These are phyloP conservation scores for Chrysolina oricalcia DNA, from an alignment of 2,888 invertebrate genomes.

Conservation along the genomic window DNA sequence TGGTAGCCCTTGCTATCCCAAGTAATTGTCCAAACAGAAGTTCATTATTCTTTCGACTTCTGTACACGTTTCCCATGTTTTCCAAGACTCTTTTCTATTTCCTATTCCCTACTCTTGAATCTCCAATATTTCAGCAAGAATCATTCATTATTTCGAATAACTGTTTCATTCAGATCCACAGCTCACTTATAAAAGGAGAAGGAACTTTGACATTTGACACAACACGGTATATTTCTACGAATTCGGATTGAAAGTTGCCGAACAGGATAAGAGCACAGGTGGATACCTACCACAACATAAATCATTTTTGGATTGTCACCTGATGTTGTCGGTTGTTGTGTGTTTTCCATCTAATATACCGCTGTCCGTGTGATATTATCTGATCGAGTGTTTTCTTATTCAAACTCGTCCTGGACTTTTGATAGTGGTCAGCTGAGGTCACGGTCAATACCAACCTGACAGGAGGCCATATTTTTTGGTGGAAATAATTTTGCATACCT, in stretches of 20 bases:
- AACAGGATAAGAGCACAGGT: conserved; percentile 32
- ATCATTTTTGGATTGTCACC: conserved; percentile 30
- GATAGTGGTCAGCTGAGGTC: conserved; percentile 29
- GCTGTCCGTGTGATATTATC: conserved; percentile 11
- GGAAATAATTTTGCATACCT: background rate
- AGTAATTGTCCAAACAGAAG: too few relatives aligned
- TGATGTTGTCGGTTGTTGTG: background rate
- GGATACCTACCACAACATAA: conserved; percentile 13
- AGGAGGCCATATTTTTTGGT: conserved; percentile 5
- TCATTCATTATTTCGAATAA: too few relatives aligned
- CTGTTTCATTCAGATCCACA: too few relatives aligned
- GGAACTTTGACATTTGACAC: background rate
- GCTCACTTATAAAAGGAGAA: too few relatives aligned
- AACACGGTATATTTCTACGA: conserved; percentile 5
- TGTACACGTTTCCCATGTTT: too few relatives aligned
- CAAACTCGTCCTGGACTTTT: conserved; percentile 2
- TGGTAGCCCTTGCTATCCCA: too few relatives aligned
- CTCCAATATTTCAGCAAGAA: too few relatives aligned
- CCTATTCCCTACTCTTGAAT: too few relatives aligned
- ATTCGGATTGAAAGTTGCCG: conserved; percentile 18
- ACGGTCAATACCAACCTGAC: conserved; percentile 20
- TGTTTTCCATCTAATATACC: conserved; percentile 9
- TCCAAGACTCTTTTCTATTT: too few relatives aligned
- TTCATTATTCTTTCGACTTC: too few relatives aligned
- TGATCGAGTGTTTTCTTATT: conserved; percentile 28